phyloP scores from a whole-genome alignment of 2,888 invertebrate species.

The Caenorhabditis macrosperma region DNA sequence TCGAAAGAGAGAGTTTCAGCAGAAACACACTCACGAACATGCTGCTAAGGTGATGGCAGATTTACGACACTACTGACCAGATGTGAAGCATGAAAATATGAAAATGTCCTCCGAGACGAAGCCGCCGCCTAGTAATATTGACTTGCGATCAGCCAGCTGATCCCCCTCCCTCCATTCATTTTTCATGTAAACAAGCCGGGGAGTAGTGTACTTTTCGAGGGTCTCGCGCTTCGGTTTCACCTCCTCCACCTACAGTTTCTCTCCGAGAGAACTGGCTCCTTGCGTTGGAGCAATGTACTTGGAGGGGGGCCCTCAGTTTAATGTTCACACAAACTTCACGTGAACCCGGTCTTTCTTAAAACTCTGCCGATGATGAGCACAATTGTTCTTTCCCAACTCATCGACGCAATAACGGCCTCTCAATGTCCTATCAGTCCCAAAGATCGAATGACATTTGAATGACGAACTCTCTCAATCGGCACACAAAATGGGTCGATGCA shows the following conservation, averaged over 20 bases:
- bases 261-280: neutral
- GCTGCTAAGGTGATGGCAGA: neutral
- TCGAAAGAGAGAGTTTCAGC: neutral
- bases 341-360: neutral
- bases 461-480: too few species aligned
- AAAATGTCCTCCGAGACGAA: conserved; percentile 18
- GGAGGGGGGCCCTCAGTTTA: neutral
- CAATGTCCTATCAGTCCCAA: too few species aligned
- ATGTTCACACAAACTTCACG: neutral
- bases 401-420: too few species aligned
- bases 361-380: too few species aligned
- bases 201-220: conserved; percentile 53
- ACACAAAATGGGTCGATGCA: neutral
- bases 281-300: neutral
- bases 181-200: conserved; percentile 48
- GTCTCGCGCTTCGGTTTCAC: conserved; percentile 45
- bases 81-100: conserved; percentile 34
- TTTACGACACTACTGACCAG: conserved; percentile 34
- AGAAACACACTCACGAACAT: neutral
- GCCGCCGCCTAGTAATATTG: conserved; percentile 27
- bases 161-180: conserved; percentile 37
- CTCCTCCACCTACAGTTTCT: neutral
- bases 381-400: too few species aligned
- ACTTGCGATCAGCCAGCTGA: conserved; percentile 55
- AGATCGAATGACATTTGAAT: too few species aligned